Conservation (phyloP, 1,140 invertebrate species). For the Macrocentrus cingulum region DNA sequence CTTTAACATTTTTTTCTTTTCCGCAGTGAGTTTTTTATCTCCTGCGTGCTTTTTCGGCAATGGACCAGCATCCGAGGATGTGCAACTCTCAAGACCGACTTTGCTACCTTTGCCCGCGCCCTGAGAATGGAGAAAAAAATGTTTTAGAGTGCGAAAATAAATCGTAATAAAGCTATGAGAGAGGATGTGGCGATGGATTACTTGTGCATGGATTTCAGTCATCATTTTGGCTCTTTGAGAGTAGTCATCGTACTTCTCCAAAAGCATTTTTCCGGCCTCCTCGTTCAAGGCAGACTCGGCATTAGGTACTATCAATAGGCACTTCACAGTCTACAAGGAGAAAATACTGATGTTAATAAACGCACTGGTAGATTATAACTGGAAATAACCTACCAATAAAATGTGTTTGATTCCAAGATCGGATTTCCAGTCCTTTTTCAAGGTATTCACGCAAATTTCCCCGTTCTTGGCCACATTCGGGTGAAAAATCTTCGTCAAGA, state of each 20-base stretch:
- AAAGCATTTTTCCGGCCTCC: constrained; percentile 87
- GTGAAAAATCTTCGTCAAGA: constrained; percentile 96
- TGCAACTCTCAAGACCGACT: constrained; percentile 46
- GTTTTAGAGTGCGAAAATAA: constrained; percentile 6
- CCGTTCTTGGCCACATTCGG: constrained; percentile 93
- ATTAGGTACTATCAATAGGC: constrained; percentile 91
- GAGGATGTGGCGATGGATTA: constrained; percentile 38
- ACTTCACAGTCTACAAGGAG: constrained; percentile 86
- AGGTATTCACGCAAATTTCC: constrained; percentile 96
- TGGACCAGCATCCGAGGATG: constrained; percentile 64
- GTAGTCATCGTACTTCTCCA: constrained; percentile 92
- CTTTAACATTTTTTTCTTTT: constrained; percentile 77
- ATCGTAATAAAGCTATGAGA: neutral
- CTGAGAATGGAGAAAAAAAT: constrained; percentile 31
- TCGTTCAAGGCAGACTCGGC: constrained; percentile 92
- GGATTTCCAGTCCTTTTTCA: constrained; percentile 96
- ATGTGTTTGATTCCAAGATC: constrained; percentile 96
- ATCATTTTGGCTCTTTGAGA: constrained; percentile 88
- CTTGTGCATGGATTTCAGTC: constrained; percentile 90
- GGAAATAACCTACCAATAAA: constrained; percentile 70
- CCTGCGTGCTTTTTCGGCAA: constrained; percentile 81
- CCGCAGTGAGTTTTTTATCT: constrained; percentile 77
- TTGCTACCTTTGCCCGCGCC: constrained; percentile 50
- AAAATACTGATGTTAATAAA: no score
- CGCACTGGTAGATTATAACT: no score